Percentiles rank a stretch among this genome's conserved stretches.
phyloP scores from a whole-genome alignment of 2,888 invertebrate genomes.

The Lysandra coridon region DNA sequence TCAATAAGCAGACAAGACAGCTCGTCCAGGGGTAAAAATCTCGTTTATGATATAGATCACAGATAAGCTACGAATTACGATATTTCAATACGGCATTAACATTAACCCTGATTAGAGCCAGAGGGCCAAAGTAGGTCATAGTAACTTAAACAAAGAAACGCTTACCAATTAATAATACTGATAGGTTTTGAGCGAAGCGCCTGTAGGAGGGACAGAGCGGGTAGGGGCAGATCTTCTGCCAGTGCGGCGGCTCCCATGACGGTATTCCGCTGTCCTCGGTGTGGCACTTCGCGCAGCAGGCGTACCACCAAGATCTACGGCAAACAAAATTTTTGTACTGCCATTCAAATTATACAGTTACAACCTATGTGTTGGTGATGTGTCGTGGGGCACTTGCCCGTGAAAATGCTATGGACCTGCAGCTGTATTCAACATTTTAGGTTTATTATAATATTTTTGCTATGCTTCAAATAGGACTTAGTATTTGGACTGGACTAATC shows the following conservation, averaged over 20 bases:
- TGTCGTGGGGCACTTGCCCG: too few relatives aligned
- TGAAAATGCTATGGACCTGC: too few relatives aligned
- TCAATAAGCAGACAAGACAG: too few relatives aligned
- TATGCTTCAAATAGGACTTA: background rate
- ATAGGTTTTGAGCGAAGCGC: constrained; percentile 88
- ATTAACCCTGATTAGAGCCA: background rate
- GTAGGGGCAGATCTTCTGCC: constrained; percentile 90
- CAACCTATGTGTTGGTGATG: too few relatives aligned
- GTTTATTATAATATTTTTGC: background rate
- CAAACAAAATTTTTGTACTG: background rate
- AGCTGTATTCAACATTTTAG: too few relatives aligned
- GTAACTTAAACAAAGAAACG: background rate
- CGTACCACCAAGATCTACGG: constrained; percentile 88
- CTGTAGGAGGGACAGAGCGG: constrained; percentile 92
- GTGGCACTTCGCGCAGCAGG: constrained; percentile 89
- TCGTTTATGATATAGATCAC: too few relatives aligned
- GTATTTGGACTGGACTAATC: background rate
- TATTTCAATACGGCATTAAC: too few relatives aligned
- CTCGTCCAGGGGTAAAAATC: too few relatives aligned
- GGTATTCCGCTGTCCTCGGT: constrained; percentile 85
- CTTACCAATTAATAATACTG: constrained; percentile 85
- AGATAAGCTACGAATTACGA: too few relatives aligned
- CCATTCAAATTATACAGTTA: background rate
- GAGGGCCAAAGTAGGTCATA: too few relatives aligned
- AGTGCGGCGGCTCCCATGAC: constrained; percentile 90